Evolutionary conservation across 2,888 invertebrate genomes (phyloP), one percentile per base, ranked within the genome.

Genomic region (Pyrgus malvae): DNA sequence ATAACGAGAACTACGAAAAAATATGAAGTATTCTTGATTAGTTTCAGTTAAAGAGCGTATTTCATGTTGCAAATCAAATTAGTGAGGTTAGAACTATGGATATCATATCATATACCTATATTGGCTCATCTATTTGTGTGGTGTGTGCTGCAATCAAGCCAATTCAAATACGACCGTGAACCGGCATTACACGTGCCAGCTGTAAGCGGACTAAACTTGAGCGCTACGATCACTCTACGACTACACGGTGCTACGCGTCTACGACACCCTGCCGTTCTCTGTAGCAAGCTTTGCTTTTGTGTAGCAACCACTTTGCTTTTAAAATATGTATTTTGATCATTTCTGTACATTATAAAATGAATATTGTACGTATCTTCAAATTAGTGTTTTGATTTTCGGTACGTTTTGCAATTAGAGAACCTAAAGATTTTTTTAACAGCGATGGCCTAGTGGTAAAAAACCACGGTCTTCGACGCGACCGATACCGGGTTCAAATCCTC

Each of bases 121-220:
- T 42, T 17, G 8, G 37, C 33, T 17, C 0, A 11, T n/a, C 29
- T 27, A 25, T 19, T 7, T 27, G n/a, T 17, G n/a, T 17, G 64
- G 66, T 57, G 54, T 65, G 62, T 57, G 60, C 58, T 70, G 78
- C 77, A 83, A 85, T 83, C 80, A 83, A 74, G 75, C 63, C 78
- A 71, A 77, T 79, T 80, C 76, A 75, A 64, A 63, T 66, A 69
- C 78, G 81, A 69, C 79, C 80, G 68, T 84, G 83, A 79, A 74
- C 70, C 69, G 45, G 72, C 63, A 76, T 80, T 78, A 80, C 80
- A 80, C 60, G 25, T 35, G 61, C 72, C 69, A 68, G 71, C 65
- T 54, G 67, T 67, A 69, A 69, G 62, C 73, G 65, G 65, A 64
- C 68, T 68, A 76, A 75, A 75, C 71, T 69, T 68, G 64, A 68